Evolutionary conservation across 2,113 vertebrate genomes (phyloP), one percentile per base, ranked within the genome.

Genomic region (Hirundichthys speculiger): DNA sequence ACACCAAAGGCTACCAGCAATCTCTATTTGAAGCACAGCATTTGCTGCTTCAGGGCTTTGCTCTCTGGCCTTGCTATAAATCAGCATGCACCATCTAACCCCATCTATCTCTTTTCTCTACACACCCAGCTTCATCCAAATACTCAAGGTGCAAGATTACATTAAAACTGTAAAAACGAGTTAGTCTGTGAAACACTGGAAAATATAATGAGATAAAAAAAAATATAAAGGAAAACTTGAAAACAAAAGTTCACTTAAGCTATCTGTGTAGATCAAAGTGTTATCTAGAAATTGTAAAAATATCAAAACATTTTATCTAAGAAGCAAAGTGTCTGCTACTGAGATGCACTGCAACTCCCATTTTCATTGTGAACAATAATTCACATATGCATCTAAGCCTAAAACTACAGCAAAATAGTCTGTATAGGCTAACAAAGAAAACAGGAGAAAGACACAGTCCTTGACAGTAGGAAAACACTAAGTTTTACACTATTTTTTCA

Each of bases 11-110:
- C 92, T 90, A 92, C 82, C 78, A 64, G 89, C 92, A 92, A 93
- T 93, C 91, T 93, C 85, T 92, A 89, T 93, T 92, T 93, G 91
- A 94, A 92, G 87, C 90, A 91, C 85, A 90, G 90, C 83, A 84
- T 92, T 86, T 88, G 88, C 87, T 91, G 89, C 91, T 91, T 77
- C 88, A 90, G 92, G 92, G 88, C 90, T 87, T 88, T 80, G 89
- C 90, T 89, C 90, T 89, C 77, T 93, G 91, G 90, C 91, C 93
- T 88, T 59, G 77, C 91, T 86, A 92, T 93, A 94, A 92, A 93
- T 94, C 92, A 94, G 90, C 88, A 89, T 88, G 88, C 57, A 82
- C 72, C 69, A 77, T 87, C 76, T 70, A 64, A 81, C 58, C 67
- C 80, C 68, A 71, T 62, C 19, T 53, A 58, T 58, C 13, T 50